Percentiles rank a stretch among this genome's conserved stretches.
Conservation (phyloP, 2,113 vertebrate genomes). For the Australoheros scitulus region DNA sequence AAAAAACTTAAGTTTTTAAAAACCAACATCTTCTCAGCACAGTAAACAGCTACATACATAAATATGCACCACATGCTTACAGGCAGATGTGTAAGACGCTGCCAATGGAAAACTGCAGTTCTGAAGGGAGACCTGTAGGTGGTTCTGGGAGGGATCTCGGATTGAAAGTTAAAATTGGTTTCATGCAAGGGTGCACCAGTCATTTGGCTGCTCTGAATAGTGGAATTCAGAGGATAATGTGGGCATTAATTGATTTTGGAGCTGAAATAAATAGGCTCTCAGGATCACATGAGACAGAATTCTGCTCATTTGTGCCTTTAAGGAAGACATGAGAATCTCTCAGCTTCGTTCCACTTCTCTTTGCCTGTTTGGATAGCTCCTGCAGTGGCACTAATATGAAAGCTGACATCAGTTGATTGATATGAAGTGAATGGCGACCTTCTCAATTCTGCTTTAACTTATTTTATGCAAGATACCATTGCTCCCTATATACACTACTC, state of each 20-base stretch:
- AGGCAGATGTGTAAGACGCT: background rate
- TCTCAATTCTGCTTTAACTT: conserved; percentile 59
- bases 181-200: conserved; percentile 78
- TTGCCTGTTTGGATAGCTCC: conserved; percentile 40
- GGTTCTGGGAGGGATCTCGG: conserved; percentile 53
- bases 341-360: background rate
- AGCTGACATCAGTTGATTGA: conserved; percentile 66
- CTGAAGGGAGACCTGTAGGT: conserved; percentile 62
- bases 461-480: conserved; percentile 40
- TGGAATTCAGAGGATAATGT: conserved; percentile 80
- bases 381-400: conserved; percentile 51
- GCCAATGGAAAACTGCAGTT: conserved; percentile 30
- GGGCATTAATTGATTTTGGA: conserved; percentile 81
- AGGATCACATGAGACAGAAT: conserved; percentile 56
- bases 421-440: conserved; percentile 67
- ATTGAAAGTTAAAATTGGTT: conserved; percentile 79
- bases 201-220: conserved; percentile 75
- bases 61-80: background rate
- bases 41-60: background rate
- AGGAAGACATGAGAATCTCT: conserved; percentile 31
- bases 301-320: conserved; percentile 54
- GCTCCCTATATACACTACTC: too few relatives aligned
- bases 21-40: background rate
- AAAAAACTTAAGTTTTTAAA: conserved; percentile 16
- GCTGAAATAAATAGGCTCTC: conserved; percentile 78